Conservation (phyloP, 2,888 invertebrate genomes). For the Colletes collaris region DNA sequence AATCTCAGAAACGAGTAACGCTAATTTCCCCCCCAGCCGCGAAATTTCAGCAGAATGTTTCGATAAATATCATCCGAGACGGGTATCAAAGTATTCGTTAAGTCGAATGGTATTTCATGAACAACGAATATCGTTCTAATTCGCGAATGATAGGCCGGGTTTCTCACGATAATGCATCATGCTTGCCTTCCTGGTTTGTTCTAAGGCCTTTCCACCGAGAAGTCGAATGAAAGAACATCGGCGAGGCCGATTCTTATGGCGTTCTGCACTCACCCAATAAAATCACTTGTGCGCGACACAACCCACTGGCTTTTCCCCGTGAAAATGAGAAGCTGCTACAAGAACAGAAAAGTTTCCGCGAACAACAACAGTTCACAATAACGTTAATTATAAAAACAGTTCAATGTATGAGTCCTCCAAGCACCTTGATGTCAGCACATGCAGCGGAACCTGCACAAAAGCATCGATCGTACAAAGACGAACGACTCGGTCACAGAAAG, state of each 20-base stretch:
- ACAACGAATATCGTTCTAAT: slow-evolving; percentile 21
- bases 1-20: slow-evolving; percentile 47
- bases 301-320: slow-evolving; percentile 53
- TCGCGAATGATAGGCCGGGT: slow-evolving; percentile 15
- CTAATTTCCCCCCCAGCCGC: slow-evolving; percentile 12
- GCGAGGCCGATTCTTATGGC: slow-evolving; percentile 56
- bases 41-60: slow-evolving; percentile 10
- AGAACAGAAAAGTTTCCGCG: slow-evolving; percentile 59
- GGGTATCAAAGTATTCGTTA: neutral
- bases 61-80: neutral
- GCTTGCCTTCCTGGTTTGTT: slow-evolving; percentile 49
- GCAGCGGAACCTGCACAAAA: slow-evolving; percentile 73
- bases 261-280: slow-evolving; percentile 61
- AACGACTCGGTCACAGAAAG: slow-evolving; percentile 32
- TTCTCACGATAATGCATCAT: slow-evolving; percentile 25
- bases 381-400: slow-evolving; percentile 78
- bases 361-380: slow-evolving; percentile 71
- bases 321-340: slow-evolving; percentile 52
- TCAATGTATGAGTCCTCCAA: slow-evolving; percentile 71
- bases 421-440: slow-evolving; percentile 78
- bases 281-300: slow-evolving; percentile 53
- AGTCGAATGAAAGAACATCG: slow-evolving; percentile 61
- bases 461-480: slow-evolving; percentile 63
- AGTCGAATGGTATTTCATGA: neutral
- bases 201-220: slow-evolving; percentile 56